These are phyloP conservation scores for Sinocyclocheilus grahami DNA, from an alignment of 2,113 vertebrate genomes.

Conservation along the genomic window DNA sequence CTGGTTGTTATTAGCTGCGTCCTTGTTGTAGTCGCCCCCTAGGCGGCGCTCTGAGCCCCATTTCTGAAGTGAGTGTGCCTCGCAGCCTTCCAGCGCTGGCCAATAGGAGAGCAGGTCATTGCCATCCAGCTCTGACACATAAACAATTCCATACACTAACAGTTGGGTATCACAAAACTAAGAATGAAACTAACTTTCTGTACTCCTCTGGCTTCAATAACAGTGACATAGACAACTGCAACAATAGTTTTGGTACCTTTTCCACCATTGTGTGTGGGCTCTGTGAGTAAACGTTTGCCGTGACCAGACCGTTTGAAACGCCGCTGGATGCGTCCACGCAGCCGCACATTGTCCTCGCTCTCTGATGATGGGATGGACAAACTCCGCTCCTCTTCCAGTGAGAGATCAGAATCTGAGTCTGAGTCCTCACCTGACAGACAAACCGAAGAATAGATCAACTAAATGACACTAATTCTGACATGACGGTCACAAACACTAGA, in stretches of 20 bases:
- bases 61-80: conserved; percentile 89
- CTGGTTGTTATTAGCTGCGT: conserved; percentile 94
- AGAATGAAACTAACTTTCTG: not conserved
- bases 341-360: conserved; percentile 92
- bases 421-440: conserved; percentile 85
- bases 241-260: conserved; percentile 79
- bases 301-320: conserved; percentile 90
- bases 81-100: conserved; percentile 90
- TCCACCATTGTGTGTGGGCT: conserved; percentile 82
- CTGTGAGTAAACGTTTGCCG: conserved; percentile 89
- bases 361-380: conserved; percentile 96
- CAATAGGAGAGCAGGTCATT: conserved; percentile 97
- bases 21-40: conserved; percentile 90
- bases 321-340: conserved; percentile 89
- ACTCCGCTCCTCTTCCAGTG: conserved; percentile 93
- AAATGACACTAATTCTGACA: not conserved
- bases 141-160: conserved; percentile 53
- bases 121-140: conserved; percentile 88
- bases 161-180: conserved; percentile 26
- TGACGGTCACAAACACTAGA: not conserved
- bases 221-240: not conserved
- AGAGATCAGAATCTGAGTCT: conserved; percentile 93
- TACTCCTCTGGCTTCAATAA: not conserved
- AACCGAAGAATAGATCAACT: not conserved
- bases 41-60: conserved; percentile 96